A percentile compares a stretch with the other conserved stretches of the same genome.
Conservation (phyloP, 2,113 vertebrate species). For the Alces alces region DNA sequence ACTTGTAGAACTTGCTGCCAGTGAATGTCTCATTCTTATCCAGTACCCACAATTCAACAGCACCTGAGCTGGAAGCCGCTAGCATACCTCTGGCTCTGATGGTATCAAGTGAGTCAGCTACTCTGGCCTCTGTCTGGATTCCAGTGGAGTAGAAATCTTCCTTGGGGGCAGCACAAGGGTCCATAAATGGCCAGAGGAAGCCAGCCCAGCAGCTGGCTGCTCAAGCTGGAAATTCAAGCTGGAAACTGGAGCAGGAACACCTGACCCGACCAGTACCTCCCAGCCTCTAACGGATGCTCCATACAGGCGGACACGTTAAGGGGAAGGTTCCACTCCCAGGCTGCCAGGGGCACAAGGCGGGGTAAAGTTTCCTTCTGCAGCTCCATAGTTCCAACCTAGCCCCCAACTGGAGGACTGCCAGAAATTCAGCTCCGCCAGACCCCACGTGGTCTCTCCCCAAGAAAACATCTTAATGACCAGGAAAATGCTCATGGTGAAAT, state of each 20-base stretch:
- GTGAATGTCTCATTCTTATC: conserved; percentile 91
- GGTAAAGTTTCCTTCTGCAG: conserved; percentile 60
- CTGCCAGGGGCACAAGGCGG: conserved; percentile 8
- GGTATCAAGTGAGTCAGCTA: conserved; percentile 87
- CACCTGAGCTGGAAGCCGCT: conserved; percentile 92
- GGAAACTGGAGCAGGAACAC: conserved; percentile 89
- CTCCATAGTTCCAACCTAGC: not conserved
- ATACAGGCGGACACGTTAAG: conserved; percentile 92
- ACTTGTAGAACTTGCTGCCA: conserved; percentile 91
- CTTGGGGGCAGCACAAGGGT: conserved; percentile 87
- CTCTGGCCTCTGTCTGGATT: conserved; percentile 96
- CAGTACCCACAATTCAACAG: conserved; percentile 95
- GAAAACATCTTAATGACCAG: not conserved
- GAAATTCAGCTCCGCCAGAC: accelerated
- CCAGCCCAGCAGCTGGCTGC: conserved; percentile 91
- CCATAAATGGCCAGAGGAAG: conserved; percentile 93
- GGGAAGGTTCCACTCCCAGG: conserved; percentile 87
- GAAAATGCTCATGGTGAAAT: not conserved
- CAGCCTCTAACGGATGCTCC: conserved; percentile 90
- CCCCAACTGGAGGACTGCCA: not conserved
- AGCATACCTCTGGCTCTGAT: conserved; percentile 86
- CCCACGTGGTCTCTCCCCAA: not conserved
- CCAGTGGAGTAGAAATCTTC: conserved; percentile 94
- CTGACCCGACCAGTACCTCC: conserved; percentile 82
- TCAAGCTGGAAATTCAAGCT: conserved; percentile 81